Conservation (phyloP, 2,888 invertebrate species). For the Drosophila paucipuncta region DNA sequence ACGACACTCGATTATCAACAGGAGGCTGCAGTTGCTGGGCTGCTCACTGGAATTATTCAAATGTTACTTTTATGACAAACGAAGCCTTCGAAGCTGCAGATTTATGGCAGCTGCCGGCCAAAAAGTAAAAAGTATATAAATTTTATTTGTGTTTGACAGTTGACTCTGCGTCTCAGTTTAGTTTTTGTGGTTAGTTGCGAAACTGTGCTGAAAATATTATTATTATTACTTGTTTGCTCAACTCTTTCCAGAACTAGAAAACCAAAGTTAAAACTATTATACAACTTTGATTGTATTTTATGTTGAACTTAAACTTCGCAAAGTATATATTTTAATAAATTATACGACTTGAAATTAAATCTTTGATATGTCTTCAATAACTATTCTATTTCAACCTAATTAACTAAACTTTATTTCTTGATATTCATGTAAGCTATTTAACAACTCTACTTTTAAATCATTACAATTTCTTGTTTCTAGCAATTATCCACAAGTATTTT, state of each 20-base stretch:
- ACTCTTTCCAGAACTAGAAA: conserved; percentile 9
- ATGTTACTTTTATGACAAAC: conserved; percentile 63
- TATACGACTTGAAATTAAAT: not conserved
- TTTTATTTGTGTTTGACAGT: conserved; percentile 69
- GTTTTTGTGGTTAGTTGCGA: conserved; percentile 6
- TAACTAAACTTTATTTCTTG: not conserved
- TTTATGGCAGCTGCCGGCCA: conserved; percentile 53
- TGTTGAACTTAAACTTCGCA: not conserved
- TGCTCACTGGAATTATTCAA: conserved; percentile 49
- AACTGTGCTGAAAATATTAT: conserved; percentile 19
- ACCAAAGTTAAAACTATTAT: conserved; percentile 23
- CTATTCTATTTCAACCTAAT: not conserved
- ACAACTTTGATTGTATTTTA: conserved; percentile 18
- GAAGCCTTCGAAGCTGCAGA: conserved; percentile 43
- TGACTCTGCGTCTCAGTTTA: conserved; percentile 29
- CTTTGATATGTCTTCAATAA: not conserved
- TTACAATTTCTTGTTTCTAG: not conserved
- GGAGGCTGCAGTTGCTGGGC: not conserved
- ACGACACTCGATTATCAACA: conserved; percentile 56
- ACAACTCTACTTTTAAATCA: not conserved
- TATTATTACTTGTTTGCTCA: not conserved
- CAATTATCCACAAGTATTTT: not conserved
- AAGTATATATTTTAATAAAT: not conserved
- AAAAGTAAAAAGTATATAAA: conserved; percentile 68
- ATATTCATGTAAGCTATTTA: not conserved